Conservation (phyloP, 1,140 invertebrate species). For the Temnothorax longispinosus region DNA sequence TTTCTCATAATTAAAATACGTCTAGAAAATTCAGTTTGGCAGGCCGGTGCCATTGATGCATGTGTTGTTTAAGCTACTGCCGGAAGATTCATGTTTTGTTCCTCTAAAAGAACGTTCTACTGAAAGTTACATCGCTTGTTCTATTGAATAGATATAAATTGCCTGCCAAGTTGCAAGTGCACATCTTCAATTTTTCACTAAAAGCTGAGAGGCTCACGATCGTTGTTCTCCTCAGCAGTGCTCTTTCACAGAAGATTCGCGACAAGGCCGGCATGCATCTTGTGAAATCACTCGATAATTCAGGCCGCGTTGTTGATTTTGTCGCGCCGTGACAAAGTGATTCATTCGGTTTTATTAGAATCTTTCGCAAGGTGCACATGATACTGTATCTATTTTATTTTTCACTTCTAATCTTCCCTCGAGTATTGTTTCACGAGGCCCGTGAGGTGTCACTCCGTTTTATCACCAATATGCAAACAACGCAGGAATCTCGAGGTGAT, state of each 20-base stretch:
- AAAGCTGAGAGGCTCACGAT: background rate
- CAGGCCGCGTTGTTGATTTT: conserved; percentile 28
- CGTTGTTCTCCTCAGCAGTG: background rate
- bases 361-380: conserved; percentile 20
- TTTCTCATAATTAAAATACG: background rate
- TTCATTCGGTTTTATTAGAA: conserved; percentile 21
- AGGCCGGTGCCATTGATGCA: background rate
- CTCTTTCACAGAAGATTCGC: conserved; percentile 2
- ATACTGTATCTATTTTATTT: background rate
- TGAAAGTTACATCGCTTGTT: background rate
- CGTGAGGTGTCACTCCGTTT: background rate
- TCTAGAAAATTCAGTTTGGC: background rate
- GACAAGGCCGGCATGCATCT: background rate
- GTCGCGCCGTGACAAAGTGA: background rate
- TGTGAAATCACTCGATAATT: conserved; percentile 20
- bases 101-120: background rate
- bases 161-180: background rate
- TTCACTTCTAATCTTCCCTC: conserved; percentile 21
- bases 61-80: background rate
- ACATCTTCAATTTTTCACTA: background rate
- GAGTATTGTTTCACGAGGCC: conserved; percentile 14
- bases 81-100: background rate
- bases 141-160: background rate
- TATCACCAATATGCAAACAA: conserved; percentile 48
- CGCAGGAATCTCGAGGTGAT: conserved; percentile 17